Percentiles rank a stretch among this genome's conserved stretches.
phyloP scores from a whole-genome alignment of 2,888 invertebrate species.

The Ornithoptera alexandrae region DNA sequence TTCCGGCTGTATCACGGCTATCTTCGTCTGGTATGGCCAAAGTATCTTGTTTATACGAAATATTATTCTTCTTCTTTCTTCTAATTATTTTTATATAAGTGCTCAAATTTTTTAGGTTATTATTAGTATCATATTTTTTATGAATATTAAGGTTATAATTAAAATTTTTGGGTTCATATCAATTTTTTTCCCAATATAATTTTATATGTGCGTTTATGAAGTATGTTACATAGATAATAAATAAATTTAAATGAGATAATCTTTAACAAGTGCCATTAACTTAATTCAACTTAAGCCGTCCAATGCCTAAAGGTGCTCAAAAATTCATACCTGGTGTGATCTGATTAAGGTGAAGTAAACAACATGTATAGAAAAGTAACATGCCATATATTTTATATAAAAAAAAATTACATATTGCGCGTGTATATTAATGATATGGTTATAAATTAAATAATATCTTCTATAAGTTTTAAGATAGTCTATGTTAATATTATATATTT shows the following conservation, averaged over 20 bases:
- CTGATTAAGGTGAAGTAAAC: slow-evolving; percentile 40
- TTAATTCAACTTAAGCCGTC: not conserved
- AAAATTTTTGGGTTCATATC: too few relatives aligned
- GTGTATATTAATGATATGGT: slow-evolving; percentile 55
- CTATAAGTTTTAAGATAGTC: slow-evolving; percentile 11
- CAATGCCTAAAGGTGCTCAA: not conserved
- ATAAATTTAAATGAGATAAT: too few relatives aligned
- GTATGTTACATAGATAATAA: too few relatives aligned
- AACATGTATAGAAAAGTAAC: slow-evolving; percentile 68
- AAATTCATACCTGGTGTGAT: not conserved
- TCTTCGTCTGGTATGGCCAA: too few relatives aligned
- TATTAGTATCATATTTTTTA: too few relatives aligned
- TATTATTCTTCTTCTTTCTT: too few relatives aligned
- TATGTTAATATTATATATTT: slow-evolving; percentile 47
- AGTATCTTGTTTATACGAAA: too few relatives aligned
- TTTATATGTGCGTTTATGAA: not conserved
- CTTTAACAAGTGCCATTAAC: too few relatives aligned
- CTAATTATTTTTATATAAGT: too few relatives aligned
- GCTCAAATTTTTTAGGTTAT: too few relatives aligned
- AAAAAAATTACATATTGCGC: slow-evolving; percentile 66
- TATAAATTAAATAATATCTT: slow-evolving; percentile 39
- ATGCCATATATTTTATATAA: slow-evolving; percentile 75
- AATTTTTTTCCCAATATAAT: not conserved
- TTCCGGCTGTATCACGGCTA: too few relatives aligned
- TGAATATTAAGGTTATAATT: too few relatives aligned